Percentiles rank a stretch among this genome's conserved stretches.
Evolutionary conservation across 2,113 vertebrate species (phyloP).

Genomic region (Dunckerocampus dactyliophorus): DNA sequence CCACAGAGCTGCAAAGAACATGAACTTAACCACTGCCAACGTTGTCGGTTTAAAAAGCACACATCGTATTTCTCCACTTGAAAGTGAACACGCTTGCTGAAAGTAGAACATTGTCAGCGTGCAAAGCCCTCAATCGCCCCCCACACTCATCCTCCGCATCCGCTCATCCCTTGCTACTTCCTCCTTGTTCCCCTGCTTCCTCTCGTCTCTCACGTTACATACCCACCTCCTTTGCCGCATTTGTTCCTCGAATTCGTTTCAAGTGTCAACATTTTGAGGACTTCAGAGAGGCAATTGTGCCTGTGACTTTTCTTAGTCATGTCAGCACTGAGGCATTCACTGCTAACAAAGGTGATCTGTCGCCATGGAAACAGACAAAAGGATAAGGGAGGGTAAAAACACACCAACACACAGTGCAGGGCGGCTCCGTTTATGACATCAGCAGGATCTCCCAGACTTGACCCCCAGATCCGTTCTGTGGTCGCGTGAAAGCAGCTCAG

Average conservation of each 20-base stretch:
- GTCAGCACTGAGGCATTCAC: not conserved
- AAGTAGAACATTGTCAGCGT: constrained; percentile 35
- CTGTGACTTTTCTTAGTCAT: not conserved
- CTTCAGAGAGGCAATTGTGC: too few relatives aligned
- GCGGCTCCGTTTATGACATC: constrained; percentile 29
- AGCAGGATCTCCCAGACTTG: constrained; percentile 45
- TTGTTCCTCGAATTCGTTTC: not conserved
- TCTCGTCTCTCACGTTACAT: constrained; percentile 9
- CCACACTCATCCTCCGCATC: constrained; percentile 4
- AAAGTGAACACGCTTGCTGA: constrained; percentile 21
- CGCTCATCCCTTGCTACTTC: constrained; percentile 21
- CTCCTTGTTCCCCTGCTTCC: constrained; percentile 15
- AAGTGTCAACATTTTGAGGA: not conserved
- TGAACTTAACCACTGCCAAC: not conserved
- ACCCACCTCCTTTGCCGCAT: not conserved
- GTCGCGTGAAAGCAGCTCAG: constrained; percentile 26
- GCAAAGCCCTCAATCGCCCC: constrained; percentile 33
- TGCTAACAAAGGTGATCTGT: constrained; percentile 17
- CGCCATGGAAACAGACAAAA: constrained; percentile 15
- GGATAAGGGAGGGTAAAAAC: constrained; percentile 13
- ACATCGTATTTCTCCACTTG: constrained; percentile 21
- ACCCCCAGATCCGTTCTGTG: constrained; percentile 28
- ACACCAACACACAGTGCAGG: not conserved
- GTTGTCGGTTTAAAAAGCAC: constrained; percentile 24
- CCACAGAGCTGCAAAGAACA: constrained; percentile 2